Evolutionary conservation across 2,113 vertebrate species (phyloP), one percentile per base, ranked within the genome.

Genomic region (Hemiprocne comata): DNA sequence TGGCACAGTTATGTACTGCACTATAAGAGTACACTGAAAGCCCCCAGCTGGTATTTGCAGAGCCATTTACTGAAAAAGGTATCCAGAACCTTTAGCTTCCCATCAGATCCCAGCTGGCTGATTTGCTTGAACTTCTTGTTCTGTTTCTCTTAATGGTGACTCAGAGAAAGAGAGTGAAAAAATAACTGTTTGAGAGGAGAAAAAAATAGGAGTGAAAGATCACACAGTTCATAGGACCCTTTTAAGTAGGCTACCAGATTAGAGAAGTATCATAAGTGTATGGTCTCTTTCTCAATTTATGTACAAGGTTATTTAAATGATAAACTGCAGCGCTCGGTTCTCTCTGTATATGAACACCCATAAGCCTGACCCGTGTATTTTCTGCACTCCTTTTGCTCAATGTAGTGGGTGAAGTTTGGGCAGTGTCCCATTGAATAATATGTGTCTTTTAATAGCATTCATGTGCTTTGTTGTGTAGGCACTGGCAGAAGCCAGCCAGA

Each of bases 401-500:
- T 88, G 86, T 44, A 89, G 86, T 55, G 53, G 66, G 76, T 93
- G 91, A 94, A 36, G 51, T 67, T 86, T 81, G 83, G 46, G 38
- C 61, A 84, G 34, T 26, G 69, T 96, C 76, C 72, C 89, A 87
- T 86, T 90, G 88, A 93, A 90, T 95, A 92, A 94, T 93, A 55
- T 72, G 76, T 67, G 19, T 89, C 86, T 90, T 92, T 93, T 90
- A 90, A 94, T 93, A 93, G 83, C 86, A 71, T 72, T 80, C 33
- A 60, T 71, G 64, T 51, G 69, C 48, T 92, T 6, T 29, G 66
- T 74, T 77, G 76, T 71, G 95, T 90, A 64, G 94, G 92, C 90
- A 58, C 71, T 86, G 65, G 51, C 57, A 94, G 80, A 80, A 96
- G 69, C 48, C 80, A 88, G 71, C 36, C 46, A 40, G 60, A 58